Base-by-base conservation (phyloP, 1,140 invertebrate species). In the Oedothorax gibbosus region DNA sequence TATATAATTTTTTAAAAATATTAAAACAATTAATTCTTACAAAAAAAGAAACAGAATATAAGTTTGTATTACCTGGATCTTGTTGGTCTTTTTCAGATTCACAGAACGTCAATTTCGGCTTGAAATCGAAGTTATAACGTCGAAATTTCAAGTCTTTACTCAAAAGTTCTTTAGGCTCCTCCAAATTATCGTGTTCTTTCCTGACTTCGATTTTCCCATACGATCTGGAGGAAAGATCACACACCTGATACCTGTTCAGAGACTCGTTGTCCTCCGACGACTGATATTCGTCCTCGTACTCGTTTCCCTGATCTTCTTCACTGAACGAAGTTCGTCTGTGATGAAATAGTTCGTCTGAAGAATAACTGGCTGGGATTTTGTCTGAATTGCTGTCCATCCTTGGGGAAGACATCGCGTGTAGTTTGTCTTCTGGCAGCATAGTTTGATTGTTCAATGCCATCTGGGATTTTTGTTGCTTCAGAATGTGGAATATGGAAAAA, bases 391-490 rank as follows among this genome's bases (percentile, higher is more conserved):
- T 20, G 18, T 15, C n/a, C 9, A 21, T 54, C 11, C 0, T n/a
- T 56, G 53, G 20, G 7, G 50, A n/a, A 7, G 77, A 66, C 7
- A 12, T 77, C 15, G 35, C 5, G 8, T 51, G 35, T 10, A 77
- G 21, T 21, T 65, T 51, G 11, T 53, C 54, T 6, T 15, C 15
- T 65, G 54, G 49, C 4, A 11, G 49, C n/a, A 64, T 7, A 7
- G 49, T 56, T 2, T 82, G 78, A 75, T 50, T 84, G 6, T 57
- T 76, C 71, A 84, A 54, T 15, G 80, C 80, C 0, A 82, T 49
- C 49, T 82, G 81, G 11, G 81, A 84, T 15, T 84, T 84, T 72
- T 84, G 81, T 72, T 84, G 81, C 14, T 68, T 84, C 11, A 84
- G 20, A 18, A 84, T 84, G 12, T 84, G 71, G 62, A 84, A 84